Evolutionary conservation across 1,140 invertebrate genomes (phyloP), one percentile per base, ranked within the genome.

Genomic region (Drosophila obscura): DNA sequence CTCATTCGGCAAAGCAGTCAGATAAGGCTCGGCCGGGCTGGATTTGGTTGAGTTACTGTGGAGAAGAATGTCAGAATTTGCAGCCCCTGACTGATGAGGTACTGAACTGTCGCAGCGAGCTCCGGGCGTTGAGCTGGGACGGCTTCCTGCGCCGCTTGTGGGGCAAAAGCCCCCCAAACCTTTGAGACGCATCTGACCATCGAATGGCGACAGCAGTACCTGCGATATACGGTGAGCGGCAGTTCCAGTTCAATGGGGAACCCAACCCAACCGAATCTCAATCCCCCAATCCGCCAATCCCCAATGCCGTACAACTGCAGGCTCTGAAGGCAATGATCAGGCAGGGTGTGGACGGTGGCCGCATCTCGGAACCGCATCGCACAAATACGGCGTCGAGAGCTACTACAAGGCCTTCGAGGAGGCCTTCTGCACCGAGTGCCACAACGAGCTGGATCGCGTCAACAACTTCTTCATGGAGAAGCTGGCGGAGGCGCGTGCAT

Each of bases 391-490:
- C 13, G 2, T 75, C 2, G 24, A 58, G 11, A 48, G 58, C 28
- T 91, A 98, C 88, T 98, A 96, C 93, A 96, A 96, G 0, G 96
- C 96, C 71, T 99, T 99, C 93, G 97, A 98, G 93, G 98, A 99
- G 92, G 95, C 96, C 59, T 99, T 99, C 92, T 97, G 98, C 83
- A 95, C 95, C 77, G 97, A 96, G 80, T 98, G 96, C 93, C 97
- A 98, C 91, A 96, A 97, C 91, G 97, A 99, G 93, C 92, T 99
- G 26, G 95, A 96, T 49, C 98, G 98, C 93, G 98, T 99, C 15
- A 98, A 98, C 85, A 98, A 97, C 61, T 99, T 99, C 93, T 99
- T 97, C 92, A 96, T 97, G 91, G 98, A 99, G 94, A 99, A 99
- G 93, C 93, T 99, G 58, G 97, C 98, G 0, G 98, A 99, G 93